Evolutionary conservation across 2,113 vertebrate genomes (phyloP).

Genomic region (Gymnarchus niloticus): DNA sequence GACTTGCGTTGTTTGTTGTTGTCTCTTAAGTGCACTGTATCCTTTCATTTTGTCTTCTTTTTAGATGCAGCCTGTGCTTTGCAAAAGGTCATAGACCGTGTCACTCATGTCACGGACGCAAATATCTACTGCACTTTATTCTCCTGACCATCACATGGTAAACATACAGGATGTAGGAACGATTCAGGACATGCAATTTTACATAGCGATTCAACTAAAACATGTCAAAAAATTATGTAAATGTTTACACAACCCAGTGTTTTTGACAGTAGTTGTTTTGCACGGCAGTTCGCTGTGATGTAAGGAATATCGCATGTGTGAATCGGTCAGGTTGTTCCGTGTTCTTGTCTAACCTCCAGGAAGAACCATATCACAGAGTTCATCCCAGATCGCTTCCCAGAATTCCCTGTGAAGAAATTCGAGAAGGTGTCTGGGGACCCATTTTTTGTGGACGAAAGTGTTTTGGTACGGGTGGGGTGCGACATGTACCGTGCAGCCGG

Average conservation of each 20-base stretch:
- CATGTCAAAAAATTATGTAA: neutral
- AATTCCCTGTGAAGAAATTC: slow-evolving; percentile 68
- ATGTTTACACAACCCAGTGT: neutral
- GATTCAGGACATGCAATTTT: too few relatives aligned
- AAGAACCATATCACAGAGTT: slow-evolving; percentile 68
- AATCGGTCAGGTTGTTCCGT: neutral
- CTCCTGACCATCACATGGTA: slow-evolving; percentile 64
- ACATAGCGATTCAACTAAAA: neutral
- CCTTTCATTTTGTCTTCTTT: neutral
- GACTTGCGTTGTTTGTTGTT: neutral
- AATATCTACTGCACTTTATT: slow-evolving; percentile 64
- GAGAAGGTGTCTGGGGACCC: slow-evolving; percentile 63
- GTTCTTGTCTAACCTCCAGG: slow-evolving; percentile 44
- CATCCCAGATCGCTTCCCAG: slow-evolving; percentile 63
- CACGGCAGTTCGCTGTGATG: neutral
- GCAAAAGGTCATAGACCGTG: slow-evolving; percentile 60
- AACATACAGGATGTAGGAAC: neutral
- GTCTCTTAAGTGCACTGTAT: neutral
- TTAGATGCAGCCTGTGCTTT: slow-evolving; percentile 60
- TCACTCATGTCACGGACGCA: slow-evolving; percentile 51
- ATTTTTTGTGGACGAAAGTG: slow-evolving; percentile 67
- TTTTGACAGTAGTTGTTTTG: neutral
- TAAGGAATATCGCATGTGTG: neutral
- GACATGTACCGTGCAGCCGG: neutral
- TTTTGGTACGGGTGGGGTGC: slow-evolving; percentile 50